Percentiles rank a stretch among this genome's conserved stretches.
Conservation (phyloP, 2,888 invertebrate species). For the Harmothoe impar region DNA sequence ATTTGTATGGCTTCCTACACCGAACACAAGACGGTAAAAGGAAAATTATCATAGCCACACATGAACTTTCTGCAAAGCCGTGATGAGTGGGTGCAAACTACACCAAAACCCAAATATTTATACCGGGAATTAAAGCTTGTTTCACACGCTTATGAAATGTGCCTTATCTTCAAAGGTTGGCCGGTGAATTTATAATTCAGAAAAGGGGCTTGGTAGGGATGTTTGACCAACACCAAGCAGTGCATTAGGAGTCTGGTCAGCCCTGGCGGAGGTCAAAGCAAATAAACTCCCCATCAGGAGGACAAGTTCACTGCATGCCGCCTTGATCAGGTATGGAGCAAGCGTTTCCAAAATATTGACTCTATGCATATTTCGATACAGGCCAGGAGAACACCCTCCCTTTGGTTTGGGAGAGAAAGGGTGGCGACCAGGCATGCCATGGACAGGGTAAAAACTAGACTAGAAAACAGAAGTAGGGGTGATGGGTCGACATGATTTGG, state of each 20-base stretch:
- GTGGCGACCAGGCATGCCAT: slow-evolving; percentile 14
- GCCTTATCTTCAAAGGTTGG: slow-evolving; percentile 43
- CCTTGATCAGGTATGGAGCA: slow-evolving; percentile 51
- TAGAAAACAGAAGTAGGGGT: no score
- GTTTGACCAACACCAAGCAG: slow-evolving; percentile 47
- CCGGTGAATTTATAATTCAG: slow-evolving; percentile 48
- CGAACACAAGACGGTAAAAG: background rate
- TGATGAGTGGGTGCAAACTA: background rate
- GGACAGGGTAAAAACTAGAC: no score
- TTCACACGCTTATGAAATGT: slow-evolving; percentile 46
- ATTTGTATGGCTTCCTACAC: background rate
- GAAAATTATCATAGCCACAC: slow-evolving; percentile 10
- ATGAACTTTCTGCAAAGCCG: background rate
- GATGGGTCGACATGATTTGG: no score
- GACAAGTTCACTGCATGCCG: slow-evolving; percentile 44
- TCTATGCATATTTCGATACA: slow-evolving; percentile 59
- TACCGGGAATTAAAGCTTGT: background rate
- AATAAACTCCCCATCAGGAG: slow-evolving; percentile 52
- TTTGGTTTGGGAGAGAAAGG: background rate
- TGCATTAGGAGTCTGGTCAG: slow-evolving; percentile 51
- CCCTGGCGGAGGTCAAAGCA: slow-evolving; percentile 43
- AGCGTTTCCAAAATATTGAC: slow-evolving; percentile 62
- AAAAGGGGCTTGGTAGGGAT: background rate
- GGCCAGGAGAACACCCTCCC: background rate
- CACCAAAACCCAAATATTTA: slow-evolving; percentile 6